Percentiles rank a stretch among this genome's conserved stretches.
Conservation (phyloP, 1,140 invertebrate genomes). For the Platyscapa corneri region DNA sequence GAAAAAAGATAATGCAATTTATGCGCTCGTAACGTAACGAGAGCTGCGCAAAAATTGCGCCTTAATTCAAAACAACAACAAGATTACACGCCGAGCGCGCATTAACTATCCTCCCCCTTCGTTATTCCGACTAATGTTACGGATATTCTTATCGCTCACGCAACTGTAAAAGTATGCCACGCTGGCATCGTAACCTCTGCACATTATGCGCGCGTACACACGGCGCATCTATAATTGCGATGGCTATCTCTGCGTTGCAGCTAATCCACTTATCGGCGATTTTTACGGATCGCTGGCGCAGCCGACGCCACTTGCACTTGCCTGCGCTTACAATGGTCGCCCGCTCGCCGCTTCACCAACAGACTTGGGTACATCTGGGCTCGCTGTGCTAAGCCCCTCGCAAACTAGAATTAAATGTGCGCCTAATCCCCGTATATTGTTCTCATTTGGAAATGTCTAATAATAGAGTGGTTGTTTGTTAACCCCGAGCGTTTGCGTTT, state of each 20-base stretch:
- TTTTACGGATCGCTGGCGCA: neutral
- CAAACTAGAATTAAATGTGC: neutral
- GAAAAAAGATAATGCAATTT: neutral
- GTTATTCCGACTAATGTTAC: conserved; percentile 23
- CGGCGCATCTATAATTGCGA: neutral
- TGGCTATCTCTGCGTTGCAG: conserved; percentile 9
- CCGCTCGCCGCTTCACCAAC: neutral
- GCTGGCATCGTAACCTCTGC: neutral
- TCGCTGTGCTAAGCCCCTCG: neutral
- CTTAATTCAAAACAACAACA: conserved; percentile 9
- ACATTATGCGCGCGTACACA: neutral
- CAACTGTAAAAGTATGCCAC: conserved; percentile 30
- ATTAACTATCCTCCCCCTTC: conserved; percentile 7
- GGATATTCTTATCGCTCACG: conserved; percentile 42
- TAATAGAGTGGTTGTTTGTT: neutral
- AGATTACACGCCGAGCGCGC: conserved; percentile 21
- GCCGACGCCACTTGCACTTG: too few relatives aligned
- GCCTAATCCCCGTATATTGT: neutral
- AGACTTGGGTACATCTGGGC: neutral
- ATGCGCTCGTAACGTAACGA: neutral
- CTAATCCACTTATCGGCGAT: conserved; percentile 11
- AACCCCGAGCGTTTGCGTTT: too few relatives aligned
- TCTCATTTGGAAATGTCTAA: neutral
- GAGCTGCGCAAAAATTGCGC: neutral
- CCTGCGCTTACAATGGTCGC: neutral